Evolutionary conservation across 2,797 vertebrate genomes (phyloP).

Genomic region (Sciaenops ocellatus): DNA sequence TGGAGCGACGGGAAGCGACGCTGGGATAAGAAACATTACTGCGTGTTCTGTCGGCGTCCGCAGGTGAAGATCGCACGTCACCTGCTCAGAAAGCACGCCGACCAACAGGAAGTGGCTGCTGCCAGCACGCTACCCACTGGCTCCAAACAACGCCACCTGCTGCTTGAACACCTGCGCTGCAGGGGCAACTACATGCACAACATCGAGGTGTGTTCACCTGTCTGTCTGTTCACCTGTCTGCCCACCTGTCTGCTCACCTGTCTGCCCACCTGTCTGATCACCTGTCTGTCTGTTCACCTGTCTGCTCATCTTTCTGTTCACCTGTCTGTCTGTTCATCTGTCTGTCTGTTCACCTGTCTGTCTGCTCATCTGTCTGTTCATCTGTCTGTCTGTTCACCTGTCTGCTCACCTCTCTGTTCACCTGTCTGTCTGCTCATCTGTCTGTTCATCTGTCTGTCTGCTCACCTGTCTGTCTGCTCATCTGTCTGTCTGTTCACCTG

Average conservation of each 20-base stretch:
- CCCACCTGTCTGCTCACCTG: background rate
- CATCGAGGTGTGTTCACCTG: constrained; percentile 61
- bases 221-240: background rate
- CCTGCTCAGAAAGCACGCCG: constrained; percentile 64
- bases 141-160: constrained; percentile 71
- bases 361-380: background rate
- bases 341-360: background rate
- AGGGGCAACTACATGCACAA: constrained; percentile 75
- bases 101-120: constrained; percentile 64
- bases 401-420: background rate
- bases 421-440: background rate
- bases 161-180: constrained; percentile 73
- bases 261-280: background rate
- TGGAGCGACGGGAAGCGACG: constrained; percentile 54
- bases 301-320: background rate
- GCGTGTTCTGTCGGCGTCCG: constrained; percentile 69
- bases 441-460: background rate
- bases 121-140: constrained; percentile 50
- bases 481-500: background rate
- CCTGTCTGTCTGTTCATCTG: background rate
- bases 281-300: background rate
- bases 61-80: constrained; percentile 76
- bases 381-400: background rate
- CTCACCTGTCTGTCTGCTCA: background rate
- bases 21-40: constrained; percentile 76